phyloP scores from a whole-genome alignment of 2,888 invertebrate species.

The Ormyrus labotus region DNA sequence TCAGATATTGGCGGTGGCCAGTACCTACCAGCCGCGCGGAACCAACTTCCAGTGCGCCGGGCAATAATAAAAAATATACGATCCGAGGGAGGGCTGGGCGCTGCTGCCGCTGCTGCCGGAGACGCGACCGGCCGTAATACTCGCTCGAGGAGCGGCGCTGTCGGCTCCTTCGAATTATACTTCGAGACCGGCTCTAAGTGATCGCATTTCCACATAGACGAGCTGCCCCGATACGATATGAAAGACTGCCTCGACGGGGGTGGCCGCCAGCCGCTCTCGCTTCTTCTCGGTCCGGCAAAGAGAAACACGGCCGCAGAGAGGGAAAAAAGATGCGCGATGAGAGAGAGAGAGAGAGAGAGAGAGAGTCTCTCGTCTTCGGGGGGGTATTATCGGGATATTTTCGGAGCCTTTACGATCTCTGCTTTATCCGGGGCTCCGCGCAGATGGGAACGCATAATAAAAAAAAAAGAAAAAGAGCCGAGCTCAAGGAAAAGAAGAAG shows the following conservation, averaged over 20 bases:
- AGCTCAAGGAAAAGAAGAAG: slow-evolving; percentile 2
- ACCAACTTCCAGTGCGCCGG: background rate
- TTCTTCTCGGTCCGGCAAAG: slow-evolving; percentile 25
- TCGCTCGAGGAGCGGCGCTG: slow-evolving; percentile 46
- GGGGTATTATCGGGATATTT: slow-evolving; percentile 66
- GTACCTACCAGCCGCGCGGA: background rate
- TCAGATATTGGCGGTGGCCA: background rate
- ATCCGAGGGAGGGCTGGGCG: slow-evolving; percentile 52
- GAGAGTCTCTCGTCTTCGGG: background rate
- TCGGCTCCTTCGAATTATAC: slow-evolving; percentile 69
- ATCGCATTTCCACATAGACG: slow-evolving; percentile 76
- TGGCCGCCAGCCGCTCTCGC: background rate
- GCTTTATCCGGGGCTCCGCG: slow-evolving; percentile 46
- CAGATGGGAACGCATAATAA: slow-evolving; percentile 50
- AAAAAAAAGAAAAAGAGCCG: slow-evolving; percentile 25
- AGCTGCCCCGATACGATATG: slow-evolving; percentile 71
- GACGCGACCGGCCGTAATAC: slow-evolving; percentile 26
- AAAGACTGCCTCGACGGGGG: slow-evolving; percentile 64
- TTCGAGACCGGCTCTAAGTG: slow-evolving; percentile 73
- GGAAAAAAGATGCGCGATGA: slow-evolving; percentile 26
- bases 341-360: no score
- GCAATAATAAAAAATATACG: slow-evolving; percentile 75
- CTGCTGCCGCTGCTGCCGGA: slow-evolving; percentile 49
- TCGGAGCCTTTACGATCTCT: slow-evolving; percentile 64
- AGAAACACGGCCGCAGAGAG: slow-evolving; percentile 20